Base-by-base conservation (phyloP, 2,797 vertebrate species). In the Allobates femoralis region DNA sequence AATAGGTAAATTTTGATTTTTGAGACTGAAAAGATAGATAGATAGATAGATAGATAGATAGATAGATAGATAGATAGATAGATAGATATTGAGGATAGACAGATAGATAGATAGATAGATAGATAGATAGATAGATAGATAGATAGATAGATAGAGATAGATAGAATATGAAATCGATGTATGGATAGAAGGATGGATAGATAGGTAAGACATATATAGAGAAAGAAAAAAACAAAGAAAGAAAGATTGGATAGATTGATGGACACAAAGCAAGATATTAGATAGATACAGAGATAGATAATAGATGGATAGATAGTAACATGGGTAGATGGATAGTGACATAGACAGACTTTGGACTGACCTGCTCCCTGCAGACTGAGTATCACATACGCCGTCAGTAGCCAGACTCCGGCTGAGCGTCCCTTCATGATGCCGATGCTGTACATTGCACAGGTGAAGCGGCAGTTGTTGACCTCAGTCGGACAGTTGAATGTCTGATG, bases 311-410 rank as follows among this genome's bases (percentile, higher is more conserved):
- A 50, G 60, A 56, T 56, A 56, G 81, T 56, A 46, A 69, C 30
- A 71, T 82, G 55, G 64, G 55, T 82, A 23, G 34, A 55, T 55
- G 55, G 46, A 71, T 71, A 69, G 51, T 71, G 55, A 69, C 50
- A 82, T 56, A 71, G 64, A 53, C 21, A 32, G 19, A 53, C 41
- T 60, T 28, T 53, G 28, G 16, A 67, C 78, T 81, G 34, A 86
- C 85, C 85, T 86, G 85, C 26, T 64, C 67, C 85, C 10, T 86
- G 85, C 15, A 86, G 77, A 34, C 37, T 73, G 5, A 85, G 41
- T 34, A 86, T 86, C 12, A 75, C 10, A 62, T 50, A 80, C 8
- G 62, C 26, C 18, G 67, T 41, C 7, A 79, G 34, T 21, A 75
- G 8, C 55, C 85, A 86, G 1, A 75, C 23, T 64, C 66, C 85